Base-by-base conservation (phyloP, 2,888 invertebrate species). In the Zele albiditarsus region DNA sequence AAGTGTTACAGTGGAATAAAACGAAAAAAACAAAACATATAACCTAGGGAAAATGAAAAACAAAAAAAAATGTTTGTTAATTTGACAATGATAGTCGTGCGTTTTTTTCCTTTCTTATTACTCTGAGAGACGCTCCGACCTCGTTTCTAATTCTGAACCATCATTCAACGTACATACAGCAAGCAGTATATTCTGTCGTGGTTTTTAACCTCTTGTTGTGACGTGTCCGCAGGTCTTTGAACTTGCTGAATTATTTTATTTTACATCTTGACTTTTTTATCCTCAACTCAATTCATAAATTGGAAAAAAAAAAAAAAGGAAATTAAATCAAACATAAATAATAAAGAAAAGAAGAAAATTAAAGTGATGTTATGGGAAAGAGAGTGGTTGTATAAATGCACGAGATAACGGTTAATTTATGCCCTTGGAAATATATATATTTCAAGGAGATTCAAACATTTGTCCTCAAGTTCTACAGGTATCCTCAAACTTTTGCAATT, bases 81-180 rank as follows among this genome's bases (percentile, higher is more conserved):
- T 38, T 38, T 65, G 1, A 25, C 49, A 14, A 67, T 14, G 31
- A 49, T 49, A 28, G 16, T 49, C 28, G 27, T 49, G 20, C 46
- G n/a, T 49, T 49, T 67, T 49, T 25, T 49, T 46, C 25, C 20
- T 49, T 67, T 28, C 28, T 62, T 28, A 14, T 28, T 28, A 28
- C 16, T 62, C 25, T 62, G 27, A 27, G 46, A 49, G 67, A 67
- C 65, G n/a, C 46, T 16, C 57, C 70, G 49, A 58, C 70, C 63
- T 65, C 38, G 38, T 68, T 73, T 73, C 57, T 69, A 71, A 66
- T 71, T 74, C 72, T 70, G 38, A 73, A 74, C 42, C 49, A 66
- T 74, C 62, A 69, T 69, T 69, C 69, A 74, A 74, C 62, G 57
- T 27, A 49, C 12, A 66, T 42, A 23, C 49, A 46, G n/a, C 27